Evolutionary conservation across 2,797 vertebrate species (phyloP).

Genomic region (Gorsachius magnificus): DNA sequence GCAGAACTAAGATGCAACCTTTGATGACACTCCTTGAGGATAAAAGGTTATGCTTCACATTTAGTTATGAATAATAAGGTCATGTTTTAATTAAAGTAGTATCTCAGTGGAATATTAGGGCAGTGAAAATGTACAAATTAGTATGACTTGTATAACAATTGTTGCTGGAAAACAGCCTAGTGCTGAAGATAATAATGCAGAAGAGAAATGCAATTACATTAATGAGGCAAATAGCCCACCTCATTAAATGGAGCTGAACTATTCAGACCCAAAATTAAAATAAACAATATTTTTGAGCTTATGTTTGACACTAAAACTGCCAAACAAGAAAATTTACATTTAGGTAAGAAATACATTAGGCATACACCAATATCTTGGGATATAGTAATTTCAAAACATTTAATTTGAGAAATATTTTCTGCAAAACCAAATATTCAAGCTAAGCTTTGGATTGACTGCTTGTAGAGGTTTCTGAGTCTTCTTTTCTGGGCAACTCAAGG

Average conservation of each 20-base stretch:
- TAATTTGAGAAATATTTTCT: background rate
- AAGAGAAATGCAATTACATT: conserved; percentile 56
- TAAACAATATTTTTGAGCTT: background rate
- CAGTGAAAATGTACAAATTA: conserved; percentile 74
- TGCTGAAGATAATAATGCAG: conserved; percentile 25
- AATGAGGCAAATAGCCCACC: conserved; percentile 57
- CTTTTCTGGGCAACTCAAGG: background rate
- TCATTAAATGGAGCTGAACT: conserved; percentile 57
- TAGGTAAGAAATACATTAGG: background rate
- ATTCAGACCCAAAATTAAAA: background rate
- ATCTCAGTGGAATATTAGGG: conserved; percentile 65
- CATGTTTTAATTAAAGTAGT: conserved; percentile 77
- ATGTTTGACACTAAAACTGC: background rate
- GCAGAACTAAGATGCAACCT: conserved; percentile 70
- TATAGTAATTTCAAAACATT: background rate
- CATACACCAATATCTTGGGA: background rate
- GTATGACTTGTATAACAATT: conserved; percentile 66
- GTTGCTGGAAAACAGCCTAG: conserved; percentile 66
- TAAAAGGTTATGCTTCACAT: conserved; percentile 76
- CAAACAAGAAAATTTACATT: background rate
- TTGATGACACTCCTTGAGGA: conserved; percentile 73
- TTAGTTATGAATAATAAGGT: conserved; percentile 78
- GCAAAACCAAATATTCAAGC: background rate
- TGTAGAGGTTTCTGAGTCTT: background rate
- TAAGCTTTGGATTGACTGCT: background rate